Conservation (phyloP, 1,140 invertebrate species). For the Drosophila lini region DNA sequence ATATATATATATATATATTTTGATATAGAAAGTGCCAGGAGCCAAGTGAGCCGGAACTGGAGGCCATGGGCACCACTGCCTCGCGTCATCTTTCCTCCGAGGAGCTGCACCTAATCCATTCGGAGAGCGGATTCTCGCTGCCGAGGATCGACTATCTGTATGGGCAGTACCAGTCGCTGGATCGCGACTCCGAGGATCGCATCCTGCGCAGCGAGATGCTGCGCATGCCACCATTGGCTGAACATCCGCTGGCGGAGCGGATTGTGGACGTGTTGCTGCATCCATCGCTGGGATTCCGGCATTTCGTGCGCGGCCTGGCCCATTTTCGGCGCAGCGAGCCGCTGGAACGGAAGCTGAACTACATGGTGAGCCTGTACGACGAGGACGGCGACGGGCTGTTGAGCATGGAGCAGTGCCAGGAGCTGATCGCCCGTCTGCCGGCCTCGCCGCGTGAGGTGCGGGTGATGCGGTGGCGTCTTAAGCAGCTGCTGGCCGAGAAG, state of each 20-base stretch:
- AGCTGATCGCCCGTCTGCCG: constrained; percentile 32
- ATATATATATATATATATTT: background rate
- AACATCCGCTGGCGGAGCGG: constrained; percentile 38
- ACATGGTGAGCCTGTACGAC: constrained; percentile 39
- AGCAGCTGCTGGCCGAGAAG: constrained; percentile 32
- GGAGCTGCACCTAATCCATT: constrained; percentile 33
- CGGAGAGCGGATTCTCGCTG: constrained; percentile 43
- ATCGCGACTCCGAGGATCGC: constrained; percentile 27
- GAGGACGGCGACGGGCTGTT: constrained; percentile 46
- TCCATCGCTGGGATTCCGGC: constrained; percentile 43
- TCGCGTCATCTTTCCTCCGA: constrained; percentile 36
- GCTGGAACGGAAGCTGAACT: constrained; percentile 31
- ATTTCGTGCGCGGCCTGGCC: constrained; percentile 33
- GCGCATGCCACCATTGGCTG: constrained; percentile 33
- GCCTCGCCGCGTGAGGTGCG: constrained; percentile 29
- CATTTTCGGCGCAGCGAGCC: constrained; percentile 33
- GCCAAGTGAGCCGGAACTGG: background rate
- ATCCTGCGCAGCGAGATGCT: constrained; percentile 46
- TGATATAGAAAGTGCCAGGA: background rate
- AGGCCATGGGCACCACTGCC: constrained; percentile 33
- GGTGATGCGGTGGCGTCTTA: constrained; percentile 45
- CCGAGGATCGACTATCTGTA: constrained; percentile 48
- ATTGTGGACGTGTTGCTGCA: constrained; percentile 42
- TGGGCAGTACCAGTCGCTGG: constrained; percentile 42
- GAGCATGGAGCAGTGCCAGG: constrained; percentile 37